phyloP scores from a whole-genome alignment of 1,140 invertebrate species.

The Monomorium pharaonis region DNA sequence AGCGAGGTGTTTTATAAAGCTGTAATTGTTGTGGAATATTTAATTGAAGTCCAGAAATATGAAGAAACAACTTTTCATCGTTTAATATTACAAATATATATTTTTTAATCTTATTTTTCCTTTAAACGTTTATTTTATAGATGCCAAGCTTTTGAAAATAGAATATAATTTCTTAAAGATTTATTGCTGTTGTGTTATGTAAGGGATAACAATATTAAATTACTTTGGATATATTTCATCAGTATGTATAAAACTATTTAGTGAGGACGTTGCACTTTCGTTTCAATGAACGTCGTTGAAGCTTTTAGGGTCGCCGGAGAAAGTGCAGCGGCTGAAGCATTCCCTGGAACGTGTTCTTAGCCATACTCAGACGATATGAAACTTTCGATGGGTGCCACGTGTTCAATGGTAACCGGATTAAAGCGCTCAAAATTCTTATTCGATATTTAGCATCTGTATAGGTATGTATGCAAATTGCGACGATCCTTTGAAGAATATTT shows the following conservation, averaged over 20 bases:
- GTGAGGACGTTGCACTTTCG: constrained; percentile 76
- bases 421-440: neutral
- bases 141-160: neutral
- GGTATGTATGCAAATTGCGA: neutral
- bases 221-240: neutral
- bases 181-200: neutral
- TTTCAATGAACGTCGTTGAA: constrained; percentile 52
- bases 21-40: neutral
- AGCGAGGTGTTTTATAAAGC: neutral
- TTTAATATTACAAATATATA: no score
- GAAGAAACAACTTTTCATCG: neutral
- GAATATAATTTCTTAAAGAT: neutral
- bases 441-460: neutral
- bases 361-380: neutral
- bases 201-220: neutral
- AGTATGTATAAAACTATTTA: neutral
- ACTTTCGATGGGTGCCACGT: constrained; percentile 18
- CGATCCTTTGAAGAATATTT: neutral
- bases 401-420: neutral
- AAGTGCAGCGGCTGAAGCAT: constrained; percentile 67
- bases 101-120: neutral
- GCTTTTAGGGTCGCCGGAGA: constrained; percentile 79
- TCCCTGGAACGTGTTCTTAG: constrained; percentile 24
- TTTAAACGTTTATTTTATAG: neutral
- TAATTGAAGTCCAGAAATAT: neutral